Percentiles rank a stretch among this genome's conserved stretches.
Evolutionary conservation across 1,140 invertebrate species (phyloP).

Genomic region (Panulirus ornatus): DNA sequence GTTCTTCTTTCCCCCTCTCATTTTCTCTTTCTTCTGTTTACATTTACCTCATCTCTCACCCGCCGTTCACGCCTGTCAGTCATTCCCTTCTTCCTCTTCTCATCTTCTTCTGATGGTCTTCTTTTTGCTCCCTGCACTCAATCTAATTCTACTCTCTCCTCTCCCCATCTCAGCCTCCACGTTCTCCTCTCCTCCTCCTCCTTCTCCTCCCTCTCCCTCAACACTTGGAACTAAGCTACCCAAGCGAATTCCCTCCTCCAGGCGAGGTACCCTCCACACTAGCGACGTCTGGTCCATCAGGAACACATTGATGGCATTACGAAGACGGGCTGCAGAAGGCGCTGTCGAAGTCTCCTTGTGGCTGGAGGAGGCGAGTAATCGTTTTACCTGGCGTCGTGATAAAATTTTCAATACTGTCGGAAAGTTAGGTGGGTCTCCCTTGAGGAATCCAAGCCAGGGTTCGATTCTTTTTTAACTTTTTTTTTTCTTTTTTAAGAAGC

Average conservation of each 20-base stretch:
- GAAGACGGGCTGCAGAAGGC: not conserved
- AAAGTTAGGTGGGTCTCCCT: slow-evolving; percentile 4
- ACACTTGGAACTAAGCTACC: not conserved
- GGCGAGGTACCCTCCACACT: too few species aligned
- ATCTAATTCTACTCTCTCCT: not conserved
- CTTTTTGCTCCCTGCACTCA: not conserved
- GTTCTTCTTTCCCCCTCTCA: not conserved
- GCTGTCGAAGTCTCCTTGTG: not conserved
- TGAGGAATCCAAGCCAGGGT: not conserved
- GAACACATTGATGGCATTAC: not conserved
- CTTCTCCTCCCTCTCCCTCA: not conserved
- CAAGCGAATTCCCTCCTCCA: not conserved
- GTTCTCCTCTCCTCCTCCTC: not conserved
- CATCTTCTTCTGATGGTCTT: not conserved
- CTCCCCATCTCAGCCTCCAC: not conserved
- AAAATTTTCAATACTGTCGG: slow-evolving; percentile 58
- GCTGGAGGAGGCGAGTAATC: slow-evolving; percentile 14
- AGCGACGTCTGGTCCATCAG: not conserved
- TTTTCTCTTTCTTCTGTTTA: not conserved
- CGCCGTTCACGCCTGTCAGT: not conserved
- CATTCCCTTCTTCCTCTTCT: not conserved
- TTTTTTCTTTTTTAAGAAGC: too few species aligned
- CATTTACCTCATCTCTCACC: not conserved
- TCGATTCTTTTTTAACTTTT: too few species aligned
- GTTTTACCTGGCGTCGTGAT: slow-evolving; percentile 55